Evolutionary conservation across 2,888 invertebrate species (phyloP).

Genomic region (Alviniconcha strummeri): DNA sequence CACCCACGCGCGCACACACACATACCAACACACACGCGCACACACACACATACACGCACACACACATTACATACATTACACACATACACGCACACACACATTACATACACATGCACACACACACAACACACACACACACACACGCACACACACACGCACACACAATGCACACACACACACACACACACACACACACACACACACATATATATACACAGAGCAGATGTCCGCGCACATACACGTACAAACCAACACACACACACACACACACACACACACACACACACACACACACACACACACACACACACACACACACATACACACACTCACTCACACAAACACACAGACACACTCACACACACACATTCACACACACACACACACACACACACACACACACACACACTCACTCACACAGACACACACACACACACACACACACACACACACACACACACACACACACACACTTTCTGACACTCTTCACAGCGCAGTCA

Average conservation of each 20-base stretch:
- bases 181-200: background rate
- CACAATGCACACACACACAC: background rate
- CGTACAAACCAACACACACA: background rate
- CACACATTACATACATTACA: background rate
- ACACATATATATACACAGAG: background rate
- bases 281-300: no score
- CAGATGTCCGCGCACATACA: background rate
- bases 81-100: background rate
- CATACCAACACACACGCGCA: no score
- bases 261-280: no score
- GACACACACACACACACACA: no score
- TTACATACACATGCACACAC: background rate
- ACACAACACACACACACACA: background rate
- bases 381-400: no score
- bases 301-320: background rate
- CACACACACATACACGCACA: no score
- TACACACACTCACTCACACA: conserved; percentile 10
- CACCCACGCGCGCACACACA: no score
- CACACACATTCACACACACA: no score
- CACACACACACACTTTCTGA: no score
- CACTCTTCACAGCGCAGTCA: no score
- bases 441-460: no score
- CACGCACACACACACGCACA: background rate
- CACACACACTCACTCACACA: background rate
- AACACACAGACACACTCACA: background rate